Percentiles rank a stretch among this genome's conserved stretches.
Conservation (phyloP, 2,888 invertebrate genomes). For the Melikaiella ostensackeni region DNA sequence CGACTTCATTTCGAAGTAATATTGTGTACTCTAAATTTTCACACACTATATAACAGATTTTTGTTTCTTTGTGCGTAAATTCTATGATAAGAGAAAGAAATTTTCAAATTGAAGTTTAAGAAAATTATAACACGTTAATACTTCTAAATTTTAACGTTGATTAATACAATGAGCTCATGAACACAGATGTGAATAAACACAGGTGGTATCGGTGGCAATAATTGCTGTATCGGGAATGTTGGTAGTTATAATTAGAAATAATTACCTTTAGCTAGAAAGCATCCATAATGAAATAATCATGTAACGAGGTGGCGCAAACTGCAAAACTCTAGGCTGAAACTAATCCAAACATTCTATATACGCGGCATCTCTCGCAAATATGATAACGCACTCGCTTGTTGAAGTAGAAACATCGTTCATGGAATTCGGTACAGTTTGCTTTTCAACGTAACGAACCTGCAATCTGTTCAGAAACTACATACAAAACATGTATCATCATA, state of each 20-base stretch:
- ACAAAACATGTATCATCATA: not conserved
- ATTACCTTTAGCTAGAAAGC: not conserved
- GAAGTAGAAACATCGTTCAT: slow-evolving; percentile 45
- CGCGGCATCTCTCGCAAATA: slow-evolving; percentile 57
- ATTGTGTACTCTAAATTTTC: too few species aligned
- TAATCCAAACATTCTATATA: slow-evolving; percentile 62
- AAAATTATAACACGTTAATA: too few species aligned
- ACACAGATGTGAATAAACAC: not conserved
- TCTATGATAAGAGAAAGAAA: too few species aligned
- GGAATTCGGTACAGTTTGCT: slow-evolving; percentile 57
- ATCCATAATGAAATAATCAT: not conserved
- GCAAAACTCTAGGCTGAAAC: slow-evolving; percentile 45
- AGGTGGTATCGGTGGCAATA: not conserved
- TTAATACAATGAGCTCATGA: too few species aligned
- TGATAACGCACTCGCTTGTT: slow-evolving; percentile 55
- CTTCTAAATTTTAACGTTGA: too few species aligned
- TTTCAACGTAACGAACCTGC: slow-evolving; percentile 51
- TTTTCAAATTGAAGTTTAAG: too few species aligned
- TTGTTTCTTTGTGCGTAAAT: too few species aligned
- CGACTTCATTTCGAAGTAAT: too few species aligned
- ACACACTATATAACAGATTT: too few species aligned
- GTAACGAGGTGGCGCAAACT: slow-evolving; percentile 38
- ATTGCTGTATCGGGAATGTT: not conserved
- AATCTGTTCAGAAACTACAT: not conserved
- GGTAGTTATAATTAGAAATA: not conserved